These are phyloP conservation scores for Otus sunia DNA, from an alignment of 2,113 vertebrate species.

Conservation along the genomic window DNA sequence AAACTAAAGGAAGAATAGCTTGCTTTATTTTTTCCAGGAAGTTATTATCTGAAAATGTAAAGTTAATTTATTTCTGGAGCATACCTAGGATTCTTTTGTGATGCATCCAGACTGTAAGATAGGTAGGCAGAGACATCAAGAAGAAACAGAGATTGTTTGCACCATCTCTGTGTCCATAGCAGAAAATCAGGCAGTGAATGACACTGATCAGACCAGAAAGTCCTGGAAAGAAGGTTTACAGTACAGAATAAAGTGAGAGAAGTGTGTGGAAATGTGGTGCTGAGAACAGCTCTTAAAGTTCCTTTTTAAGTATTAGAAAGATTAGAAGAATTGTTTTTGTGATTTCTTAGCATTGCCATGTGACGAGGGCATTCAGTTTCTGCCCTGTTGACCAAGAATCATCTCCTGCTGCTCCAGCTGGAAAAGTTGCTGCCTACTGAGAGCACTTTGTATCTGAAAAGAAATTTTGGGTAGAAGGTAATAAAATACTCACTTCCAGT, in stretches of 20 bases:
- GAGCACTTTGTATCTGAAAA: neutral
- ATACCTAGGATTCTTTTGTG: neutral
- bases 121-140: neutral
- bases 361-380: neutral
- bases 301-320: neutral
- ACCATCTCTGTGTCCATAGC: neutral
- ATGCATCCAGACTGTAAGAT: neutral
- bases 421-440: neutral
- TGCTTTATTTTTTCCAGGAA: slow-evolving; percentile 1
- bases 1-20: neutral
- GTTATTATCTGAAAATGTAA: slow-evolving; percentile 5
- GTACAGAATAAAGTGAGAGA: neutral
- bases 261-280: neutral
- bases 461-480: neutral
- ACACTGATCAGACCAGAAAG: neutral
- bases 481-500: slow-evolving; percentile 29
- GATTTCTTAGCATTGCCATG: neutral
- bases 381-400: slow-evolving; percentile 6
- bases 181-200: neutral
- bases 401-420: neutral
- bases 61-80: slow-evolving; percentile 32
- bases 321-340: neutral
- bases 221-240: neutral
- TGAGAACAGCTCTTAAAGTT: neutral
- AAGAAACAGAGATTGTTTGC: neutral